Base-by-base conservation (phyloP, 1,140 invertebrate species). In the Brachionus angularis region DNA sequence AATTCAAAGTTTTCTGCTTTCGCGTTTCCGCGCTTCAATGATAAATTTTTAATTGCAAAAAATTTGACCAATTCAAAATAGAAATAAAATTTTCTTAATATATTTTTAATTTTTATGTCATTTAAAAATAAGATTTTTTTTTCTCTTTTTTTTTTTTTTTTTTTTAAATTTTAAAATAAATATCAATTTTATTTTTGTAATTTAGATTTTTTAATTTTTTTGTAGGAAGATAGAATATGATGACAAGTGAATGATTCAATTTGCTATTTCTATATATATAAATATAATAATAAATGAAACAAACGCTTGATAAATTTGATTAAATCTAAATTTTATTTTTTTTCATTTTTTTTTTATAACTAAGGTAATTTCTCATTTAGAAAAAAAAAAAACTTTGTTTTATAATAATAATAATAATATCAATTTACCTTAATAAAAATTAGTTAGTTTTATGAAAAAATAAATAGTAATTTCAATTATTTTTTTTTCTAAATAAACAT, bases 181-280 rank as follows among this genome's bases (percentile, higher is more conserved):
- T 25, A 27, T 64, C 18, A 44, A 64, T 64, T 25, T 44, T 23
- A 64, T 23, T 64, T 39, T 42, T 42, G 42, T 64, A 27, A 64
- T 64, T 64, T 44, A 64, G 58, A 64, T 64, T 42, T 25, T 23
- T 27, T 53, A 7, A 27, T 23, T 44, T 23, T 36, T 62, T 39
- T n/a, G 42, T 10, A 46, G 16, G 27, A 42, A 42, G 34, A 25
- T 42, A n/a, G 39, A 18, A 2, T 27, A 44, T n/a, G 8, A 16
- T 23, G 25, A 23, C 21, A 44, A 27, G 34, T 23, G 36, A n/a
- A 10, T 33, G 34, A 12, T 61, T 16, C 31, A 27, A 34, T 36
- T 42, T n/a, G 12, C 23, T 33, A 16, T 31, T 16, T 21, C 23
- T 61, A 33, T 42, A 14, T 61, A 33, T 21, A 21, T 42, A 34